Base-by-base conservation (phyloP, 2,888 invertebrate genomes). In the Kryphioiulus occultus region DNA sequence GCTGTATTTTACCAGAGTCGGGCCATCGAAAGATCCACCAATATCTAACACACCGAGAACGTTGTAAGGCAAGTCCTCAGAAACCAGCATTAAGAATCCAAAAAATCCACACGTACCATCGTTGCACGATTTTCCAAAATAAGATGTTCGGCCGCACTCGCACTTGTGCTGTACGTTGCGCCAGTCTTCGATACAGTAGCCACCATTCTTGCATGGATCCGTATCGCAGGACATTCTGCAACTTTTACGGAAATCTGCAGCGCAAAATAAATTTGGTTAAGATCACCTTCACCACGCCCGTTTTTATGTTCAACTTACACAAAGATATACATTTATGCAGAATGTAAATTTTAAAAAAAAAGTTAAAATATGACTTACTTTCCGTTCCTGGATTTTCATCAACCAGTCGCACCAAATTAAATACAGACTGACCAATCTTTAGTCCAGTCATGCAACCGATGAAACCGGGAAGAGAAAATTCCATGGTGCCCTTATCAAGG, bases 191-290 rank as follows among this genome's bases (percentile, higher is more conserved):
- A 96, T 95, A 91, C 97, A 98, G 26, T 95, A 94, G 0, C 97
- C 97, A 84, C 95, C 95, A 91, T 97, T 96, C 90, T 96, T 96
- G 91, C 97, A 98, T 0, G 97, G 97, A 87, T 95, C 94, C 0
- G 95, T 94, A 90, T 97, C 97, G 91, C 97, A 98, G 91, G 96
- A 96, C 95, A 97, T 97, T 90, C 95, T 95, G 91, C 97, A 98
- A 39, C 35, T 83, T 30, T 86, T 87, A 17, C 89, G 87, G 82
- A 89, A 88, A 91, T 96, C 95, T 2, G 32, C 19, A 68, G 26
- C 9, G n/a, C 15, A 86, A 87, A 85, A 44, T 19, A 30, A 85
- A 85, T 9, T 15, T 86, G 15, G 4, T 68, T 5, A 39, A 30
- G 15, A 86, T 12, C 32, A 86, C 0, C 12, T 10, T 30, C 0